Base-by-base conservation (phyloP, 1,140 invertebrate genomes). In the Dufourea novaeangliae region DNA sequence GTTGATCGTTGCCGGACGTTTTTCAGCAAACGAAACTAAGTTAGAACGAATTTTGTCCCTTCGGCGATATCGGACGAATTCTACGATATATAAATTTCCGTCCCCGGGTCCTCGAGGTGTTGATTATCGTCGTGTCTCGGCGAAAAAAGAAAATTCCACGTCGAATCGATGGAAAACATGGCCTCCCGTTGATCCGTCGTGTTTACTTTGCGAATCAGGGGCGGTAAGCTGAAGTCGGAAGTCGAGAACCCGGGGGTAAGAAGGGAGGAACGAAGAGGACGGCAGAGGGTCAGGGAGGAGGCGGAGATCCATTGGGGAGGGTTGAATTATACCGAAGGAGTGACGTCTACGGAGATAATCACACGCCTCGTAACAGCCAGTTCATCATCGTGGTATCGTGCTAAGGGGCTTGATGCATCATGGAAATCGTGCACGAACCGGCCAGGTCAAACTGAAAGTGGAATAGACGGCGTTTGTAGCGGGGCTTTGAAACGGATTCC, bases 331-430 rank as follows among this genome's bases (percentile, higher is more conserved):
- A 89, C 83, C 80, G 63, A 83, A 59, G 84, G 86, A 88, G 76
- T 86, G 88, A 88, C 88, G 88, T 85, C 81, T 84, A 73, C 82
- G 77, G 82, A 88, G 88, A 88, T 90, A 89, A 90, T 90, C 88
- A 90, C 86, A 88, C 84, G 85, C 83, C 81, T 88, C 83, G 88
- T 80, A 89, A 88, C 87, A 87, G 86, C 78, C 87, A 83, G 88
- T 90, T 89, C 87, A 89, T 89, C 88, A 89, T 87, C 79, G 82
- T 73, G 84, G 76, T 88, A 88, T 88, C 86, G 81, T 82, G 83
- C 79, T 57, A 76, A 87, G 83, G 85, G 77, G 63, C 64, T 85
- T 84, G 86, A 89, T 89, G 88, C 87, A 89, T 87, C 87, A 59
- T 84, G 78, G 81, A 87, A 87, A 85, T 78, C 76, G 82, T 76